Percentiles rank a stretch among this genome's conserved stretches.
Conservation (phyloP, 1,140 invertebrate species). For the Helicoverpa armigera region DNA sequence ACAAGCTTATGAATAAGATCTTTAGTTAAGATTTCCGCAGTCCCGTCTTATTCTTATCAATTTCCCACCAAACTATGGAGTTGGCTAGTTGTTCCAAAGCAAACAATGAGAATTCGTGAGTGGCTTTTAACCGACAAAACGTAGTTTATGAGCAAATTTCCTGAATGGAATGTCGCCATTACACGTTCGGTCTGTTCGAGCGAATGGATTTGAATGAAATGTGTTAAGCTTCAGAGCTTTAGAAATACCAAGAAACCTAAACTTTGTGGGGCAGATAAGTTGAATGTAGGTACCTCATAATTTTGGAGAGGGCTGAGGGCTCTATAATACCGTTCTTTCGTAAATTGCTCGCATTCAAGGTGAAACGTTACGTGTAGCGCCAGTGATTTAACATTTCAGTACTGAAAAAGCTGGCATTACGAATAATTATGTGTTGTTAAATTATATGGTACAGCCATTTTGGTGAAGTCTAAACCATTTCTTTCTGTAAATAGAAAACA, state of each 20-base stretch:
- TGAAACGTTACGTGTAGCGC: constrained; percentile 12
- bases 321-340: not conserved
- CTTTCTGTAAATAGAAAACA: constrained; percentile 7
- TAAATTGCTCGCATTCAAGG: constrained; percentile 34
- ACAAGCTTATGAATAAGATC: constrained; percentile 61
- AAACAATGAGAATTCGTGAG: constrained; percentile 51
- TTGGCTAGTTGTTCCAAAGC: constrained; percentile 44
- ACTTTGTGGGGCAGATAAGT: constrained; percentile 28
- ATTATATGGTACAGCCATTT: constrained; percentile 5
- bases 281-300: constrained; percentile 29
- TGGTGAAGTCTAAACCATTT: not conserved
- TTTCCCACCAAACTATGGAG: constrained; percentile 48
- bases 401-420: constrained; percentile 1
- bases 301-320: no score
- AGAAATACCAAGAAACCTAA: not conserved
- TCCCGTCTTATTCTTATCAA: constrained; percentile 56
- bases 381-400: constrained; percentile 5
- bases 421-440: constrained; percentile 11
- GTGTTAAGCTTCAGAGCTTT: constrained; percentile 33
- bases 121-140: constrained; percentile 46
- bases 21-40: constrained; percentile 52
- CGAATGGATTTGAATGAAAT: constrained; percentile 42
- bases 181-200: constrained; percentile 23
- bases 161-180: constrained; percentile 40
- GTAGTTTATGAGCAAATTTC: constrained; percentile 51